Evolutionary conservation across 2,888 invertebrate species (phyloP).

Genomic region (Platycheirus rosarum): DNA sequence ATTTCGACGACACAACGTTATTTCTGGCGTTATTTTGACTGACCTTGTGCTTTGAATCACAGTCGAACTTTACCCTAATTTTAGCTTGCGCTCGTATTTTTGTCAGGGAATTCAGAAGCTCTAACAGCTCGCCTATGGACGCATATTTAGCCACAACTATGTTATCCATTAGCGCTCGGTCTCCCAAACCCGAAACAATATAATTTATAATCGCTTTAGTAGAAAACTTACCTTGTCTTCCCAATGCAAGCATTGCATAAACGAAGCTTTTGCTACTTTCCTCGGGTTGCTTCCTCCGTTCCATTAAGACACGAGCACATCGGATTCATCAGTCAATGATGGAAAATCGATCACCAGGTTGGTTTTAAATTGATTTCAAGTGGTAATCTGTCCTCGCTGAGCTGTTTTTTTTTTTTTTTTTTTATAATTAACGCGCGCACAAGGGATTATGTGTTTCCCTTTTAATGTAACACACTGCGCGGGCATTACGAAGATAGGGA

Average conservation of each 20-base stretch:
- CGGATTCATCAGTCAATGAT: constrained; percentile 8
- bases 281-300: not conserved
- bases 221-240: constrained; percentile 21
- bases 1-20: not conserved
- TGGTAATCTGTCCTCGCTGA: constrained; percentile 4
- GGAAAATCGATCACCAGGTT: constrained; percentile 21
- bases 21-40: not conserved
- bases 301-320: not conserved
- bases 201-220: constrained; percentile 7
- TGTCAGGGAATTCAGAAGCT: constrained; percentile 8
- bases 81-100: not conserved
- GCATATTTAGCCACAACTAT: constrained; percentile 1
- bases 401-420: too few species aligned
- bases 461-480: too few species aligned
- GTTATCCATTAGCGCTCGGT: constrained; percentile 19
- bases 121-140: constrained; percentile 5
- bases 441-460: too few species aligned
- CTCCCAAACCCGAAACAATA: constrained; percentile 33
- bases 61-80: not conserved
- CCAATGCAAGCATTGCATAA: constrained; percentile 21
- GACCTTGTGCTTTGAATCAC: not conserved
- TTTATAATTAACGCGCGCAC: too few species aligned
- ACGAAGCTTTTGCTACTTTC: constrained; percentile 23
- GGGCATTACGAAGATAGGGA: too few species aligned
- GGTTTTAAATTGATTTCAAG: constrained; percentile 27